A percentile compares a stretch with the other conserved stretches of the same genome.
Conservation (phyloP, 2,113 vertebrate genomes). For the Lanius collurio region DNA sequence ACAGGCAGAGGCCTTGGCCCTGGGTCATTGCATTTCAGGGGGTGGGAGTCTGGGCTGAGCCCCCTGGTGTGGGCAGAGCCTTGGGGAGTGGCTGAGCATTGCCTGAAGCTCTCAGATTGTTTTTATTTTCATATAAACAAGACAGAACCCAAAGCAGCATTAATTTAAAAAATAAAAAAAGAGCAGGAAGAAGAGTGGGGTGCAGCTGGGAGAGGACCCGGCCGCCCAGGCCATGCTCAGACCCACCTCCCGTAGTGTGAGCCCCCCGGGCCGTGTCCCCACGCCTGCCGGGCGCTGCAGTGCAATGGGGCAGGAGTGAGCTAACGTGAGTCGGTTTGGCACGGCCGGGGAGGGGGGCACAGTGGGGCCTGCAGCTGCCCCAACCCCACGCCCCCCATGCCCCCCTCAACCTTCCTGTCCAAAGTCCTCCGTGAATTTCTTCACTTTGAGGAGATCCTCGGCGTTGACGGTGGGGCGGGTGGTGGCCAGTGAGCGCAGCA, state of each 20-base stretch:
- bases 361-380: not conserved
- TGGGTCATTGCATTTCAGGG: not conserved
- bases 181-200: not conserved
- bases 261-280: not conserved
- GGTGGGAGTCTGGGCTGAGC: fast-evolving
- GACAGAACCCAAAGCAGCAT: slow-evolving; percentile 75
- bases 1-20: not conserved
- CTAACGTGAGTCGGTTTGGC: not conserved
- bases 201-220: not conserved
- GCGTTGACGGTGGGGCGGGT: slow-evolving; percentile 93
- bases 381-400: not conserved
- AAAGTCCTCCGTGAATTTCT: slow-evolving; percentile 98
- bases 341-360: not conserved
- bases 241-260: not conserved
- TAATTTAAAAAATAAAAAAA: slow-evolving; percentile 68
- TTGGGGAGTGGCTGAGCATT: not conserved
- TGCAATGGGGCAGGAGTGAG: not conserved
- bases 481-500: slow-evolving; percentile 93
- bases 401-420: slow-evolving; percentile 89
- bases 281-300: not conserved
- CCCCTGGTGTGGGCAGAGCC: fast-evolving
- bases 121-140: slow-evolving; percentile 76
- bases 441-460: slow-evolving; percentile 93
- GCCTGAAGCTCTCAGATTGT: slow-evolving; percentile 18
- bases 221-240: not conserved